Percentiles rank a stretch among this genome's conserved stretches.
Evolutionary conservation across 2,888 invertebrate species (phyloP).

Genomic region (Acanthosepion lycidas): DNA sequence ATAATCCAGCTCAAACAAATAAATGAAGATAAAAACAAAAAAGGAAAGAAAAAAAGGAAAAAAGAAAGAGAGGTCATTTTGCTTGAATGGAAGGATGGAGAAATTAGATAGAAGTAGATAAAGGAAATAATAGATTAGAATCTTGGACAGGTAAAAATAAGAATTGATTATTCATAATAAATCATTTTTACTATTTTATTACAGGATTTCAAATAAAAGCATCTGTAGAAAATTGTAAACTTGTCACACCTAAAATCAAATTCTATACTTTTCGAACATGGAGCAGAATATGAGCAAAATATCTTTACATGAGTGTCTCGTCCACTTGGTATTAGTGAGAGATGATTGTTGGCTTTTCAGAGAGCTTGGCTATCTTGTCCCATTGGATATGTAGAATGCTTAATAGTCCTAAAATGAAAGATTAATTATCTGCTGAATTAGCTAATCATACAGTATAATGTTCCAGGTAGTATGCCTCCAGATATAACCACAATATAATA

Average conservation of each 20-base stretch:
- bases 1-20: not conserved
- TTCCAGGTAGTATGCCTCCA: no score
- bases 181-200: not conserved
- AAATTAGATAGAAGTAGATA: not conserved
- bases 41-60: not conserved
- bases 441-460: no score
- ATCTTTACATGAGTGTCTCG: not conserved
- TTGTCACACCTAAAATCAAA: not conserved
- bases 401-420: no score
- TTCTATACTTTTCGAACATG: not conserved
- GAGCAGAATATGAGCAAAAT: not conserved
- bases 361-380: no score
- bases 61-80: not conserved
- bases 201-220: not conserved
- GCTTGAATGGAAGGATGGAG: conserved; percentile 12
- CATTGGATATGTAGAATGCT: no score
- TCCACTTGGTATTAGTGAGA: not conserved
- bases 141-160: not conserved
- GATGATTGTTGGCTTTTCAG: not conserved
- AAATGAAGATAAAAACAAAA: not conserved
- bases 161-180: not conserved
- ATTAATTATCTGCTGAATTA: no score
- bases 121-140: not conserved
- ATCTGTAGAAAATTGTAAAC: not conserved
- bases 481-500: no score